These are phyloP conservation scores for Cavia aperea DNA, from an alignment of 2,113 vertebrate species.

Conservation along the genomic window DNA sequence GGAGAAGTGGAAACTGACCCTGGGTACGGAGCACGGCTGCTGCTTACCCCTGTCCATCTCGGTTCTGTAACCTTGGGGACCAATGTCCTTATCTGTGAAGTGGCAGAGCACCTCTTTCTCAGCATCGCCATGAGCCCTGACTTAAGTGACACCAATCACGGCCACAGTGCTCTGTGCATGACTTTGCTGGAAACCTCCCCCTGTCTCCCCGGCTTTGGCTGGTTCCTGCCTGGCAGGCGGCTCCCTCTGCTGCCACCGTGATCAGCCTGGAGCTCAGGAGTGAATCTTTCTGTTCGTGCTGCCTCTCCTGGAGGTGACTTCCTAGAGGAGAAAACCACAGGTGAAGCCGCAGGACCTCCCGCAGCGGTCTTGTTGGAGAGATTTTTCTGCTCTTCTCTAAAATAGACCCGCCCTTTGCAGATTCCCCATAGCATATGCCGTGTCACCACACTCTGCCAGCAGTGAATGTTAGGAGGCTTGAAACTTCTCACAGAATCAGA, in stretches of 20 bases:
- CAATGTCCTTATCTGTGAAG: not conserved
- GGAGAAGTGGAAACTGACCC: not conserved
- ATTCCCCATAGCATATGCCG: accelerated
- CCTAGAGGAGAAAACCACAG: not conserved
- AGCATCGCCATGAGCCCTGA: not conserved
- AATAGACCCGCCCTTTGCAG: not conserved
- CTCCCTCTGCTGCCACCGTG: accelerated
- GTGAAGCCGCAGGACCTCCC: not conserved
- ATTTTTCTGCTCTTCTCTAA: not conserved
- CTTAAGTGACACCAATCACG: not conserved
- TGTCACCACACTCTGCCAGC: not conserved
- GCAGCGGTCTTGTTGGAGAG: no score
- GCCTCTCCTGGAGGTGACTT: not conserved
- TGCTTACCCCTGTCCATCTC: not conserved
- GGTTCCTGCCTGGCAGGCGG: not conserved
- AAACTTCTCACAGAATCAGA: not conserved
- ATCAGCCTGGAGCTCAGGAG: not conserved
- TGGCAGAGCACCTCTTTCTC: not conserved
- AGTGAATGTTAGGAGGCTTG: not conserved
- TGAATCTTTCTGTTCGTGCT: not conserved
- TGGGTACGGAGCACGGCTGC: not conserved
- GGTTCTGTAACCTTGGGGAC: not conserved
- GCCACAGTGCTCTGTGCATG: not conserved
- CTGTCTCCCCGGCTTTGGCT: not conserved
- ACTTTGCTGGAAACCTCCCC: not conserved